Base-by-base conservation (phyloP, 2,888 invertebrate species). In the Ceratothoa steindachneri region DNA sequence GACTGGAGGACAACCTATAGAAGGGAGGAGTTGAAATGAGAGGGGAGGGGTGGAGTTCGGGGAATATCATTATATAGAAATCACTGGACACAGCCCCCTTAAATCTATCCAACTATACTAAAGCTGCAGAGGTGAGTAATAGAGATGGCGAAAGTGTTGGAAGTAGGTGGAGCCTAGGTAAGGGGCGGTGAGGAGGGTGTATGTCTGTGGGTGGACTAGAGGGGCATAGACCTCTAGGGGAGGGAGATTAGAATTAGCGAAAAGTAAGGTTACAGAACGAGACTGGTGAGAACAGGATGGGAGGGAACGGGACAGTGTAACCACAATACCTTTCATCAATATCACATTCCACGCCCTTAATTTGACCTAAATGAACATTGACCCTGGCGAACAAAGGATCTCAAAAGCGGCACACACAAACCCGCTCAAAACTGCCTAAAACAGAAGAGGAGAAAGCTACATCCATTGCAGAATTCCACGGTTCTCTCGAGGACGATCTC, bases 311-410 rank as follows among this genome's bases (percentile, higher is more conserved):
- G 12, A 60, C 24, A 60, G 24, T 24, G 60, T 1, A 60, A 60
- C 60, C 9, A n/a, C 19, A 24, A 24, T 24, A 12, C 24, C 55
- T 55, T 19, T 7, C 15, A 55, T 55, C 55, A 19, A 12, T 15
- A 5, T 12, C 55, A 5, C 55, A 41, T n/a, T 19, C 15, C 5
- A 55, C 55, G 55, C 55, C 55, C 55, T 19, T 55, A 55, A 55
- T 55, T 55, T 55, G 55, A 22, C 55, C 55, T 19, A 55, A 55
- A 55, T 55, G 55, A 55, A 22, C 55, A 22, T 55, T 55, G 55
- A 55, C 55, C 55, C 55, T 55, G 15, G 7, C 5, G 55, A 55
- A 55, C 15, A 12, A 55, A 55, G 24, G 19, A 55, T n/a, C n/a
- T n/a, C 7, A 41, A 15, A 15, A 7, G 7, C 15, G 7, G 7